Evolutionary conservation across 2,888 invertebrate genomes (phyloP).

Genomic region (Chelonus formosanus): DNA sequence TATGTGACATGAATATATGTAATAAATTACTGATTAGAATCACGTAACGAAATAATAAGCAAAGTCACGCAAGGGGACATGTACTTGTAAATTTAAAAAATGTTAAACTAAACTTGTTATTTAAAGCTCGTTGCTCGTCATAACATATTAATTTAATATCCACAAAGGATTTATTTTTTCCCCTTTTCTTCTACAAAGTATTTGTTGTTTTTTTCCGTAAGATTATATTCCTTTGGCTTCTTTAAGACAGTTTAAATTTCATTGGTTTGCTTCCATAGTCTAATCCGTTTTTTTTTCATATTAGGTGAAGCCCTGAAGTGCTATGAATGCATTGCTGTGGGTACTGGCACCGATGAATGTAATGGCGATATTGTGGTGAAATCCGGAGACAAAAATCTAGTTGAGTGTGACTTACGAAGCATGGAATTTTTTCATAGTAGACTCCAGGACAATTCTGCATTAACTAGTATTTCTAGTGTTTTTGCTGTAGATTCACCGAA

Average conservation of each 20-base stretch:
- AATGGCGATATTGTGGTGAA: slow-evolving; percentile 43
- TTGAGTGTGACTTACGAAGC: slow-evolving; percentile 44
- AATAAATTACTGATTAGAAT: slow-evolving; percentile 8
- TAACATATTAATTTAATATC: no score
- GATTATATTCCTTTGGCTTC: no score
- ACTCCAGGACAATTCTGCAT: slow-evolving; percentile 32
- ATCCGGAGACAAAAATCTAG: slow-evolving; percentile 29
- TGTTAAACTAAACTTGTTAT: no score
- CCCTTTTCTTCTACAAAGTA: not conserved
- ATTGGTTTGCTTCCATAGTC: not conserved
- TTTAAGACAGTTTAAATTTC: not conserved
- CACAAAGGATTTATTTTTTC: slow-evolving; percentile 3
- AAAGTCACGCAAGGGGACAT: slow-evolving; percentile 1
- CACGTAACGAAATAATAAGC: not conserved
- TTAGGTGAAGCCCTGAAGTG: slow-evolving; percentile 52
- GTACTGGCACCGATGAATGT: slow-evolving; percentile 43
- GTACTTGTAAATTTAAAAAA: not conserved
- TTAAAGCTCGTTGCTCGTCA: no score
- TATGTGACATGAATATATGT: slow-evolving; percentile 12
- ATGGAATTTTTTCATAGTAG: slow-evolving; percentile 44
- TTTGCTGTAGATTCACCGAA: slow-evolving; percentile 48
- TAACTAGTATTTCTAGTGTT: slow-evolving; percentile 41
- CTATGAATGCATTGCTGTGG: slow-evolving; percentile 50
- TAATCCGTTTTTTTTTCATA: slow-evolving; percentile 12
- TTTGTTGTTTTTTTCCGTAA: not conserved